These are phyloP conservation scores for Loriculus beryllinus DNA, from an alignment of 2,797 vertebrate genomes.

Conservation along the genomic window DNA sequence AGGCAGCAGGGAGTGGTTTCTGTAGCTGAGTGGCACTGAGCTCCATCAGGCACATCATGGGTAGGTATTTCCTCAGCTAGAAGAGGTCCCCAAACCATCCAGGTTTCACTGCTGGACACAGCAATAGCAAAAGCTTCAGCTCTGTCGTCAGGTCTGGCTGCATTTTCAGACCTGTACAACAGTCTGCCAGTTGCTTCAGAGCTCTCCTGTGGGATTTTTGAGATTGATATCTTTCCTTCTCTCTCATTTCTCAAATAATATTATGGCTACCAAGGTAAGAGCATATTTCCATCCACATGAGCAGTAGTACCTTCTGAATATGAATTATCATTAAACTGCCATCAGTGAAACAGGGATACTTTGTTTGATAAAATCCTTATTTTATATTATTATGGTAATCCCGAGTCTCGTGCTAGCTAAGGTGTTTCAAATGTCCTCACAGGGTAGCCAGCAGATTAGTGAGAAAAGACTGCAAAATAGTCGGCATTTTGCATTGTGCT, in stretches of 20 bases:
- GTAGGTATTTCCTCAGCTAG: background rate
- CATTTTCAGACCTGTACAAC: background rate
- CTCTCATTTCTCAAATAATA: background rate
- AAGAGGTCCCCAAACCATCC: rapidly evolving
- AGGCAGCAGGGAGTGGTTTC: background rate
- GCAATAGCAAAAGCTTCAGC: background rate
- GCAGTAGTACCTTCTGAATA: background rate
- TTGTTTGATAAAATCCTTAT: background rate
- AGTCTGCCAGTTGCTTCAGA: background rate
- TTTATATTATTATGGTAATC: background rate
- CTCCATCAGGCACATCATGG: background rate
- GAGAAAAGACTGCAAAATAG: background rate
- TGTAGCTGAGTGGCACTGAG: background rate
- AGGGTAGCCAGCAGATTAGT: background rate
- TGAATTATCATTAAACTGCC: background rate
- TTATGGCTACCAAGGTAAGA: background rate
- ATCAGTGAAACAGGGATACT: background rate
- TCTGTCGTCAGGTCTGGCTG: rapidly evolving
- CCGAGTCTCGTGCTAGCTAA: background rate
- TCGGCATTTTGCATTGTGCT: background rate
- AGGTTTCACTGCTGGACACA: background rate
- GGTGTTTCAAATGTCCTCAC: background rate
- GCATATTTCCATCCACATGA: background rate
- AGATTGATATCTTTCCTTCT: background rate
- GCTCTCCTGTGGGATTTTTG: background rate